Percentiles rank a stretch among this genome's conserved stretches.
phyloP scores from a whole-genome alignment of 2,113 vertebrate genomes.

The Mobula hypostoma region DNA sequence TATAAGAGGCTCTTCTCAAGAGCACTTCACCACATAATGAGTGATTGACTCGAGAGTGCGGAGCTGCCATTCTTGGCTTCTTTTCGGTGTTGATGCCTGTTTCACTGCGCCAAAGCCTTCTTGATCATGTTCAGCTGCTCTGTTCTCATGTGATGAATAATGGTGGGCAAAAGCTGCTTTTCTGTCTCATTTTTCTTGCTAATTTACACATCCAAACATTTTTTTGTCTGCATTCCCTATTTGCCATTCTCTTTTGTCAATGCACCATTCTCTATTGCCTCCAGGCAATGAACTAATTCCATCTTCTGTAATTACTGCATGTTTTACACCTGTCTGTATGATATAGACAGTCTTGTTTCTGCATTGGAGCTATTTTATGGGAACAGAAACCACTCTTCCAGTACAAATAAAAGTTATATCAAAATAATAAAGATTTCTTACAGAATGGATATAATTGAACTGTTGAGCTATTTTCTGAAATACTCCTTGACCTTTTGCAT shows the following conservation, averaged over 20 bases:
- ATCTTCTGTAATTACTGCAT: slow-evolving; percentile 92
- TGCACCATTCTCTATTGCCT: slow-evolving; percentile 74
- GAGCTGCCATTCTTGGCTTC: slow-evolving; percentile 80
- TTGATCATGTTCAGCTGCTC: slow-evolving; percentile 89
- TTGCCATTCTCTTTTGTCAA: slow-evolving; percentile 84
- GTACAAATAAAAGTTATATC: slow-evolving; percentile 46
- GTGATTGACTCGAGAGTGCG: slow-evolving; percentile 83
- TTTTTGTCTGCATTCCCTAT: slow-evolving; percentile 90
- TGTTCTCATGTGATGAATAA: slow-evolving; percentile 79
- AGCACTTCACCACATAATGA: slow-evolving; percentile 85
- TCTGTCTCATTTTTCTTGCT: slow-evolving; percentile 86
- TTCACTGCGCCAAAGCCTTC: slow-evolving; percentile 74
- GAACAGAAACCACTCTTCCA: slow-evolving; percentile 52
- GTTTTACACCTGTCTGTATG: slow-evolving; percentile 98
- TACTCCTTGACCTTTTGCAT: slow-evolving; percentile 60
- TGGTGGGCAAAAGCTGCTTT: slow-evolving; percentile 89
- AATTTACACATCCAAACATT: slow-evolving; percentile 99
- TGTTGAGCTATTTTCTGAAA: slow-evolving; percentile 56
- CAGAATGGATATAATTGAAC: slow-evolving; percentile 61
- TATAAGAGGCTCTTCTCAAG: slow-evolving; percentile 80
- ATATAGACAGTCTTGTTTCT: slow-evolving; percentile 73
- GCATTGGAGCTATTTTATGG: slow-evolving; percentile 55
- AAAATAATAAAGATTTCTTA: slow-evolving; percentile 41
- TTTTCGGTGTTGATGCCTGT: slow-evolving; percentile 78
- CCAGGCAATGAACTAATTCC: slow-evolving; percentile 92